These are phyloP conservation scores for Aythya baeri DNA, from an alignment of 2,113 vertebrate genomes.

Conservation along the genomic window DNA sequence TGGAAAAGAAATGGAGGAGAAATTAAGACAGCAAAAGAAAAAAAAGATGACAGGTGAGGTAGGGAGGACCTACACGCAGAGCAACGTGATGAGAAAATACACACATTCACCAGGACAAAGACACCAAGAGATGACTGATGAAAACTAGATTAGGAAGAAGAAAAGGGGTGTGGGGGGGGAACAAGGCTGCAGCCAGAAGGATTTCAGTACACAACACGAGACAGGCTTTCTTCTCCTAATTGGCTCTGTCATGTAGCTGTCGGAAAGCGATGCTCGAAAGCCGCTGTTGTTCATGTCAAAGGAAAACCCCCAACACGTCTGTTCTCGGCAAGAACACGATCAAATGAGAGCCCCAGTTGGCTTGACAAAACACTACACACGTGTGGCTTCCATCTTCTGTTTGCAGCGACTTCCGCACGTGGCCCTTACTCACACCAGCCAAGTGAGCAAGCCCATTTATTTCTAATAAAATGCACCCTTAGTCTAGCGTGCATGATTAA, in stretches of 20 bases:
- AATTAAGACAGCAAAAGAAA: not conserved
- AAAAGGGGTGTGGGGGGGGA: not conserved
- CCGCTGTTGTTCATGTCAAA: rapidly evolving
- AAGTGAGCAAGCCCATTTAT: not conserved
- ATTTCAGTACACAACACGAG: not conserved
- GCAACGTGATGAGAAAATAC: not conserved
- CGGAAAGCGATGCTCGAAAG: not conserved
- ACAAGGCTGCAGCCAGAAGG: not conserved
- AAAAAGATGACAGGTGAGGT: not conserved
- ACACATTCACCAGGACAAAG: not conserved
- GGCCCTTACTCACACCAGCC: not conserved
- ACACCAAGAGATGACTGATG: not conserved
- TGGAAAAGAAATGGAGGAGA: not conserved
- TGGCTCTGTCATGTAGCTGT: not conserved
- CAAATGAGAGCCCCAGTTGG: not conserved
- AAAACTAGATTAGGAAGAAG: not conserved
- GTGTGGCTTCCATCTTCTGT: rapidly evolving
- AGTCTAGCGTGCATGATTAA: not conserved
- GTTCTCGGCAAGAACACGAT: not conserved
- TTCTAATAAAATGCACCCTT: rapidly evolving
- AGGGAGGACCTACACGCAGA: not conserved
- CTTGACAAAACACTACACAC: not conserved
- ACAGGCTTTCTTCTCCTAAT: constrained; percentile 28
- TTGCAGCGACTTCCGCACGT: not conserved
- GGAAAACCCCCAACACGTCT: not conserved